Conservation (phyloP, 2,888 invertebrate genomes). For the Punctoribates punctum region DNA sequence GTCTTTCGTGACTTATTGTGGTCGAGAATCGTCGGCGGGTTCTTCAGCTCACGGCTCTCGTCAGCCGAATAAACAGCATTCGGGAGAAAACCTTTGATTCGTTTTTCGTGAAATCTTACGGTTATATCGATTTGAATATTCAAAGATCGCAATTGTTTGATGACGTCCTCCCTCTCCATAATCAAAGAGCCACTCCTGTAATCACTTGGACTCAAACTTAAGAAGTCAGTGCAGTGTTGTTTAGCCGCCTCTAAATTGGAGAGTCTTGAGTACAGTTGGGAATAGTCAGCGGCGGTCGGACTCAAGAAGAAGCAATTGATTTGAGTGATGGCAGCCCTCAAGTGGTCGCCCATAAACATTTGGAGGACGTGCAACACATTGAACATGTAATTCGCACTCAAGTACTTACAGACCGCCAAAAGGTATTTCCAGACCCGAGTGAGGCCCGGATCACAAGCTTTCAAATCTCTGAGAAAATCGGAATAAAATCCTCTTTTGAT, state of each 20-base stretch:
- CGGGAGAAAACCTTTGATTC: slow-evolving; percentile 40
- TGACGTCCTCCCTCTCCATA: slow-evolving; percentile 62
- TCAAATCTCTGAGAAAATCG: slow-evolving; percentile 52
- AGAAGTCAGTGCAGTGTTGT: slow-evolving; percentile 53
- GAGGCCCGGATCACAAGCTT: slow-evolving; percentile 52
- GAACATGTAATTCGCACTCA: slow-evolving; percentile 51
- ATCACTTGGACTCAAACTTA: slow-evolving; percentile 47
- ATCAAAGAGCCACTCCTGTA: slow-evolving; percentile 36
- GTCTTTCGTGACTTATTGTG: slow-evolving; percentile 64
- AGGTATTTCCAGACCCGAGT: slow-evolving; percentile 52
- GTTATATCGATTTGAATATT: slow-evolving; percentile 75
- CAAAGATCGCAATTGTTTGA: slow-evolving; percentile 73
- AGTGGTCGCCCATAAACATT: slow-evolving; percentile 55
- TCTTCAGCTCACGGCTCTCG: no score
- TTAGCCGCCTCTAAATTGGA: slow-evolving; percentile 52
- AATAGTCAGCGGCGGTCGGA: slow-evolving; percentile 28
- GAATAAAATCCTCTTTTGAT: slow-evolving; percentile 51
- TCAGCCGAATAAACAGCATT: not conserved
- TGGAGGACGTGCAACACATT: slow-evolving; percentile 54
- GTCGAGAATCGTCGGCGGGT: slow-evolving; percentile 66
- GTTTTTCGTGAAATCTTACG: slow-evolving; percentile 63
- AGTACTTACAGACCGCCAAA: slow-evolving; percentile 52
- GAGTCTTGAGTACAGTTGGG: slow-evolving; percentile 44
- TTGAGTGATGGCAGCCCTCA: slow-evolving; percentile 55
- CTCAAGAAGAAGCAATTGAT: slow-evolving; percentile 49